phyloP scores from a whole-genome alignment of 1,140 invertebrate species.

The Coenobita brevimanus region DNA sequence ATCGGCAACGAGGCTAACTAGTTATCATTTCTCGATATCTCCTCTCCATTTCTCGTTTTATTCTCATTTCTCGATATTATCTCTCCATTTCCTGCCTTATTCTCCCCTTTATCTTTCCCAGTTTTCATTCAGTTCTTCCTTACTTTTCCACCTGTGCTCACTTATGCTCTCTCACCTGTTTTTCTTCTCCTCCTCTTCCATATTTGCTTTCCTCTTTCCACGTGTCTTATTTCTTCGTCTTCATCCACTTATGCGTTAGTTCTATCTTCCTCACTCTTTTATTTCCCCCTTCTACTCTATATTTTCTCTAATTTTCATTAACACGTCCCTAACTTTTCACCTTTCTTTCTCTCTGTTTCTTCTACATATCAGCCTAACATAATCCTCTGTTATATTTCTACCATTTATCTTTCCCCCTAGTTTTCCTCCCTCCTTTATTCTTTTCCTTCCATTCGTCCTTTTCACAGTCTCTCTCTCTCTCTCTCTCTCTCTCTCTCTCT shows the following conservation, averaged over 20 bases:
- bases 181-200: background rate
- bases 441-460: background rate
- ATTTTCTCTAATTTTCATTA: too few species aligned
- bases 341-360: background rate
- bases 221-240: background rate
- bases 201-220: background rate
- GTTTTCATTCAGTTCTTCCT: too few species aligned
- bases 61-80: too few species aligned
- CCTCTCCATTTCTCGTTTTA: too few species aligned
- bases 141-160: too few species aligned
- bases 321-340: background rate
- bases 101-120: too few species aligned
- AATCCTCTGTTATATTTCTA: background rate
- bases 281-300: too few species aligned
- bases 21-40: too few species aligned
- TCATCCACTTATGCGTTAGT: too few species aligned
- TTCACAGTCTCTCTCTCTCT: slow-evolving; percentile 29
- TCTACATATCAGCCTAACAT: background rate
- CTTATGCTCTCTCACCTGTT: background rate
- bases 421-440: too few species aligned
- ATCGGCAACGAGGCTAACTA: too few species aligned
- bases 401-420: background rate
- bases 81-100: too few species aligned
- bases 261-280: background rate
- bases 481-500: slow-evolving; percentile 52